Evolutionary conservation across 2,888 invertebrate genomes (phyloP), one percentile per base, ranked within the genome.

Genomic region (Dinocampus coccinellae): DNA sequence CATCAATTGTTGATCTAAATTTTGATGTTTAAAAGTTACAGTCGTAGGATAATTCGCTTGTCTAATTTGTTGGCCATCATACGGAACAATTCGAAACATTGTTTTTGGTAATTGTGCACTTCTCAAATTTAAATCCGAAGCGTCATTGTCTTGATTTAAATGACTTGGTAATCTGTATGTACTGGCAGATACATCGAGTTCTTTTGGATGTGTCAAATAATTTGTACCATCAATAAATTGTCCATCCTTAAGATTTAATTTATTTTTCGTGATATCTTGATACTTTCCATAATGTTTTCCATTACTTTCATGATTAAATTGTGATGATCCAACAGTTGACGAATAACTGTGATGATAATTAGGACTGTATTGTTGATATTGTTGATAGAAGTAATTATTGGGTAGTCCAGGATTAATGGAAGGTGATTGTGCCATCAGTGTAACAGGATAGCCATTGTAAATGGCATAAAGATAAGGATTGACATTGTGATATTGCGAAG

Each of bases 201-300:
- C 87, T 55, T 81, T 84, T 2, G 83, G 79, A 29, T 39, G 34
- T 11, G 42, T 16, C 13, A 87, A 76, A 62, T 80, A 85, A 61
- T 87, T 87, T 1, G 67, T 80, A 0, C 82, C 85, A 57, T 87
- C 86, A 3, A 82, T 76, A 65, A 80, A 85, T n/a, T 81, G 82
- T 22, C 70, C 78, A 0, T 77, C 77, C 22, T 76, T 76, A 0
- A 73, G 29, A 22, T 11, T 53, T 24, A 22, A 26, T 26, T 68
- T 33, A 29, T 26, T 55, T 6, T 39, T 62, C 26, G 11, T 16
- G 9, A 9, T 29, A 26, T 29, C 36, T 20, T 24, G 22, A 36
- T 29, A 60, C 60, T 53, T 64, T 58, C n/a, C 34, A 39, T 73
- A 39, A 63, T 39, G 22, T 75, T 76, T 34, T 78, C 82, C 47